Evolutionary conservation across 2,888 invertebrate genomes (phyloP), one percentile per base, ranked within the genome.

Genomic region (Temnothorax ravouxi): DNA sequence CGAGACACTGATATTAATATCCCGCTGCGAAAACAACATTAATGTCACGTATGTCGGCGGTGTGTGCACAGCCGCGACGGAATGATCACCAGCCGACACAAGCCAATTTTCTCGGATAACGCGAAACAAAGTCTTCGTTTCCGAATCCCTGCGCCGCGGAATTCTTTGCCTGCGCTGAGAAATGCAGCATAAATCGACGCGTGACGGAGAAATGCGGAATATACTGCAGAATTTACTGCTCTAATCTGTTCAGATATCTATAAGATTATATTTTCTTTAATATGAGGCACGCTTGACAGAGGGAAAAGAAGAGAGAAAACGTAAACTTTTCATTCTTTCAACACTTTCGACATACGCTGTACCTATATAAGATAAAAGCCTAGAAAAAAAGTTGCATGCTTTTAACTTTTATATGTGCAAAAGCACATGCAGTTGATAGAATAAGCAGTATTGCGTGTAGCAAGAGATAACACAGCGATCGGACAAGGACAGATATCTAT

Each of bases 131-230:
- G 25, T 79, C 71, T 69, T 34, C 47, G 18, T 34, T 59, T 79
- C 69, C 59, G 72, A 47, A 64, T 52, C 64, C 50, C 13, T 3
- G 21, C 38, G 38, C 21, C 38, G 38, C 21, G 52, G 38, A 75
- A 61, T 62, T 62, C 21, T 76, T 34, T 38, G 21, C 64, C 38
- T n/a, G 50, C 15, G 21, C 29, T 18, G 77, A 77, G 69, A 77
- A 77, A 77, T 56, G 67, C 44, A 6, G 15, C 69, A 34, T 77
- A 80, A 61, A 80, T 80, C 72, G 59, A 44, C 59, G 59, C 47
- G 59, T 80, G 47, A 61, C 47, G n/a, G 79, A 71, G 72, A 80
- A 80, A 72, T 61, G 79, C 79, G 79, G 79, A 72, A 80, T 80
- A 59, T 38, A 50, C 47, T 50, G 59, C 21, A 38, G 25, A 56